Evolutionary conservation across 1,140 invertebrate genomes (phyloP).

Genomic region (Ceratina calcarata): DNA sequence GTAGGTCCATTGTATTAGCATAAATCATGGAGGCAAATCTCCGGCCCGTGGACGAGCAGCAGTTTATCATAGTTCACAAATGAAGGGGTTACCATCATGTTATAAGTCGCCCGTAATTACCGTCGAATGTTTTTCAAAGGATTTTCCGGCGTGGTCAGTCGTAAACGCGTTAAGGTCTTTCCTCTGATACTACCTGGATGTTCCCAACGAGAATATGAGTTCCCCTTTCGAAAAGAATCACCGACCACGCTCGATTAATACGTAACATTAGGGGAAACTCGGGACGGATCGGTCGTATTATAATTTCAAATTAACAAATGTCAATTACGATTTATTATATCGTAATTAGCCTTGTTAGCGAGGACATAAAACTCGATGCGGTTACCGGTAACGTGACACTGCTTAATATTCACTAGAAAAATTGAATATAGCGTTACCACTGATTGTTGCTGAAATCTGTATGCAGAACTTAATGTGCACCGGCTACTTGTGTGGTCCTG

Average conservation of each 20-base stretch:
- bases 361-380: conserved; percentile 35
- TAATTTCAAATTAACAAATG: neutral
- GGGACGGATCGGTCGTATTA: too few species aligned
- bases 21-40: conserved; percentile 70
- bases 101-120: conserved; percentile 58
- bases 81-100: conserved; percentile 58
- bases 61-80: conserved; percentile 68
- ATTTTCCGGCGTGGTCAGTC: conserved; percentile 26
- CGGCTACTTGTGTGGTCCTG: conserved; percentile 68
- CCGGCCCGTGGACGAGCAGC: conserved; percentile 43
- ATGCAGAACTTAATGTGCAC: conserved; percentile 68
- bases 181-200: neutral
- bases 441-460: conserved; percentile 65
- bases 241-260: too few species aligned
- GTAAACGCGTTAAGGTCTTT: conserved; percentile 28
- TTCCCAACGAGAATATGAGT: too few species aligned
- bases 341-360: conserved; percentile 28
- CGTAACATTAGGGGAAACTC: neutral
- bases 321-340: neutral
- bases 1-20: conserved; percentile 68
- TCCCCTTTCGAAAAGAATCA: neutral
- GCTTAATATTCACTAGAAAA: conserved; percentile 72
- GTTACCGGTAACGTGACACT: conserved; percentile 54
- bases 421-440: conserved; percentile 73
- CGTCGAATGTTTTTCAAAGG: conserved; percentile 22